A percentile compares a stretch with the other conserved stretches of the same genome.
Evolutionary conservation across 2,888 invertebrate species (phyloP).

Genomic region (Dastarcus helophoroides): DNA sequence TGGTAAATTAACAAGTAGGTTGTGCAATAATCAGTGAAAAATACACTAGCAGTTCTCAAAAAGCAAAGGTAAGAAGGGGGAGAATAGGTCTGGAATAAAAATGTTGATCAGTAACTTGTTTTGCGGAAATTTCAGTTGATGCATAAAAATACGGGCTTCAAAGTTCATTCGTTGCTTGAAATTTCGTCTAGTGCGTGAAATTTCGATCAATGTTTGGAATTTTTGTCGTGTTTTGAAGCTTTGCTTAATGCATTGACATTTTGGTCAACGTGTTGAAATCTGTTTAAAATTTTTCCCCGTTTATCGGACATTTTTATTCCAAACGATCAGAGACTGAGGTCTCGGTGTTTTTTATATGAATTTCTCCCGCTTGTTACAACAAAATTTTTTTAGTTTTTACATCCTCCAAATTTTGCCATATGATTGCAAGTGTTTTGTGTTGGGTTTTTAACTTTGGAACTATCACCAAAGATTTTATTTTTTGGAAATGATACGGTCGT

Average conservation of each 20-base stretch:
- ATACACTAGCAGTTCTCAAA: conserved; percentile 10
- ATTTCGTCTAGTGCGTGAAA: too few species aligned
- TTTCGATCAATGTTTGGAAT: too few species aligned
- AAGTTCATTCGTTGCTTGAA: too few species aligned
- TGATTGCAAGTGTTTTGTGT: conserved; percentile 28
- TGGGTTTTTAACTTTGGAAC: conserved; percentile 27
- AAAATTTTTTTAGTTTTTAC: conserved; percentile 18
- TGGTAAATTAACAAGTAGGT: conserved; percentile 1
- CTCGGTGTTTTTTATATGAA: conserved; percentile 27
- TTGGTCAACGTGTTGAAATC: conserved; percentile 17
- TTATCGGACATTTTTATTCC: conserved; percentile 32
- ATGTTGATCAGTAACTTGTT: too few species aligned
- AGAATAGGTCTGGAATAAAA: conserved; percentile 31
- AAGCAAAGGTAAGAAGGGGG: conserved; percentile 36
- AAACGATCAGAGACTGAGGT: conserved; percentile 31
- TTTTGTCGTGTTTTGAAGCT: too few species aligned
- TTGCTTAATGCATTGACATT: too few species aligned
- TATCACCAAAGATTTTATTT: conserved; percentile 11
- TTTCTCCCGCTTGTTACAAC: conserved; percentile 25
- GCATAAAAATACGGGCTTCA: too few species aligned
- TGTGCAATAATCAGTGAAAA: neutral
- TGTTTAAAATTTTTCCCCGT: conserved; percentile 8
- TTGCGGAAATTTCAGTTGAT: too few species aligned
- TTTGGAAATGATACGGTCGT: too few species aligned
- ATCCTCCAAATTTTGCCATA: conserved; percentile 31